Evolutionary conservation across 2,113 vertebrate species (phyloP).

Genomic region (Ochotona curzoniae): DNA sequence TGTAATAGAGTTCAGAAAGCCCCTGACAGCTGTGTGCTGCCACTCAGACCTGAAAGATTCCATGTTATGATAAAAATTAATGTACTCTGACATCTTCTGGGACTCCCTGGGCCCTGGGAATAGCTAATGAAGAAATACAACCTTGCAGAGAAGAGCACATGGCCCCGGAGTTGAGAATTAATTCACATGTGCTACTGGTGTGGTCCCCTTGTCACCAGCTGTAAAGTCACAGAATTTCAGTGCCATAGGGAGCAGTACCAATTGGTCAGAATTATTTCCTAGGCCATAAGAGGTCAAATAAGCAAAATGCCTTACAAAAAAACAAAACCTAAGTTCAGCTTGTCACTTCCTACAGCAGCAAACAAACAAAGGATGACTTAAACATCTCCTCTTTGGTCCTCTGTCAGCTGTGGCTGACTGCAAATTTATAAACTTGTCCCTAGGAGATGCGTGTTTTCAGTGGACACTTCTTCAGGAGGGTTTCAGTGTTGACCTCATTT

Average conservation of each 20-base stretch:
- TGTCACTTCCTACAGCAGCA: background rate
- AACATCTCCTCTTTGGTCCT: background rate
- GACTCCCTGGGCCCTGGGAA: constrained; percentile 89
- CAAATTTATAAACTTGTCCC: background rate
- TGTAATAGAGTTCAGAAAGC: constrained; percentile 90
- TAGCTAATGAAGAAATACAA: constrained; percentile 92
- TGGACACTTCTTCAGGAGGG: background rate
- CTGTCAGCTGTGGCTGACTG: background rate
- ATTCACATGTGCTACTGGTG: constrained; percentile 1
- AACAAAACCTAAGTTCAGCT: background rate
- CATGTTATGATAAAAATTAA: constrained; percentile 95
- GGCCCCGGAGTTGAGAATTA: constrained; percentile 62
- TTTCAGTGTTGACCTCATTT: background rate
- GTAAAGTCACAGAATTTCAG: constrained; percentile 27
- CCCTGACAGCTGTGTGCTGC: constrained; percentile 93
- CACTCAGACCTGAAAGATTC: constrained; percentile 95
- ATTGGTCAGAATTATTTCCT: constrained; percentile 60
- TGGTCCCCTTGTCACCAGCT: constrained; percentile 44
- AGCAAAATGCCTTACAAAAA: constrained; percentile 51
- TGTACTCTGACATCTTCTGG: constrained; percentile 94
- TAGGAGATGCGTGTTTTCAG: background rate
- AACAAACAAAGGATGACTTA: background rate
- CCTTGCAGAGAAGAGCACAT: constrained; percentile 83
- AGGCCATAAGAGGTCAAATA: constrained; percentile 16
- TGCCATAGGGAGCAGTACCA: constrained; percentile 57